Evolutionary conservation across 2,888 invertebrate genomes (phyloP), one percentile per base, ranked within the genome.

Genomic region (Eurytoma adleriae): DNA sequence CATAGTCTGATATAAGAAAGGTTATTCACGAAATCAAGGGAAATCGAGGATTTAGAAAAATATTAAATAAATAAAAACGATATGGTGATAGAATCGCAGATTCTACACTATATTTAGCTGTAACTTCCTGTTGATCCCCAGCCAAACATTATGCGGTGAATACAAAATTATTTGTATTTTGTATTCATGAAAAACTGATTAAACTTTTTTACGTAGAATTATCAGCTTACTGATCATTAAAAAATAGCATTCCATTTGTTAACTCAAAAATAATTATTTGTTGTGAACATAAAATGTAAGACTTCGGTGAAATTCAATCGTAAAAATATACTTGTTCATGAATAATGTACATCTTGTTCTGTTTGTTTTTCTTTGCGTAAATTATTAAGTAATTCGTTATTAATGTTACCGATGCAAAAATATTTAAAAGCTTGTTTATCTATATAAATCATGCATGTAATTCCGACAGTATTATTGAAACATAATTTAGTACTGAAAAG

Each of bases 71-170:
- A 83, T 79, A 64, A 64, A 30, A 80, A 81, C 81, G 82, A 82
- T 80, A 79, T 86, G 86, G 83, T 85, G 86, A 88, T 18, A 18
- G 48, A 13, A 64, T 64, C 16, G 18, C 48, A 64, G 64, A 48
- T 18, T 40, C 48, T 20, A 40, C 40, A 48, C 88, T 89, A 87
- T 87, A 87, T 88, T 87, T 85, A 86, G 85, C 86, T 87, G 16
- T 20, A 52, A 67, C 24, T 67, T 67, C 16, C 16, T 50, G 52
- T 14, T 67, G 52, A 64, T 64, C 56, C 48, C 10, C 20, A 18
- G 10, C 50, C 14, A 71, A 61, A 57, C 7, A 71, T 71, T 61
- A 24, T 20, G 3, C 24, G 16, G 61, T 61, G 50, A 71, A 71
- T 71, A 50, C 50, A 48, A 61, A 61, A 24, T n/a, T n/a, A n/a